Base-by-base conservation (phyloP, 2,888 invertebrate species). In the Drosophila cracens region DNA sequence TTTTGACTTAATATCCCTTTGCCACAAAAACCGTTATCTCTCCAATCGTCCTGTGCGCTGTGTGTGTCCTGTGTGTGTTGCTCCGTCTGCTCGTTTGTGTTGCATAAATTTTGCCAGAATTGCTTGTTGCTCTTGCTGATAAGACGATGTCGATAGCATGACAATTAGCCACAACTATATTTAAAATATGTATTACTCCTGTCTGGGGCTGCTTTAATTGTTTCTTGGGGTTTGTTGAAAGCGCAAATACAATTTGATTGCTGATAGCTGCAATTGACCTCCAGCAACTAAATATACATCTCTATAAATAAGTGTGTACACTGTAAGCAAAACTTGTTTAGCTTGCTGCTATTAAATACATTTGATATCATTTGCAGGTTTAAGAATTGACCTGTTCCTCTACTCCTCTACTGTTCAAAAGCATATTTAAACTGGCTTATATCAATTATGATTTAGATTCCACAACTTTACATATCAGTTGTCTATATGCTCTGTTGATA, bases 131-230 rank as follows among this genome's bases (percentile, higher is more conserved):
- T 67, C 53, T 31, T 70, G 62, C 67, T 56, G 89, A 85, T 85
- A 85, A 85, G 89, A 70, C 77, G 75, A 70, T 68, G 84, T 84
- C 90, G 85, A 85, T 85, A 82, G 90, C 87, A 77, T 82, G 90
- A 85, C 85, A 85, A 85, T 85, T 85, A 85, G 90, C 77, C 85
- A 58, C 76, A 79, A 89, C 85, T 76, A 84, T 80, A 77, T 76
- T 83, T 70, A 56, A 79, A 75, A 84, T 79, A 70, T 76, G 34
- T 72, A 60, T 49, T 66, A 10, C 33, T 74, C 31, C 38, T 52
- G 67, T 56, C 54, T 62, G 69, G 70, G 63, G 31, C 59, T 52
- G 56, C 70, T 66, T 70, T 89, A 85, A 85, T 89, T 85, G 79
- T 89, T 85, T 85, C 89, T 86, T 84, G 64, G 70, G 81, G 62